Percentiles rank a stretch among this genome's conserved stretches.
phyloP scores from a whole-genome alignment of 2,113 vertebrate genomes.

The Phoxinus phoxinus region DNA sequence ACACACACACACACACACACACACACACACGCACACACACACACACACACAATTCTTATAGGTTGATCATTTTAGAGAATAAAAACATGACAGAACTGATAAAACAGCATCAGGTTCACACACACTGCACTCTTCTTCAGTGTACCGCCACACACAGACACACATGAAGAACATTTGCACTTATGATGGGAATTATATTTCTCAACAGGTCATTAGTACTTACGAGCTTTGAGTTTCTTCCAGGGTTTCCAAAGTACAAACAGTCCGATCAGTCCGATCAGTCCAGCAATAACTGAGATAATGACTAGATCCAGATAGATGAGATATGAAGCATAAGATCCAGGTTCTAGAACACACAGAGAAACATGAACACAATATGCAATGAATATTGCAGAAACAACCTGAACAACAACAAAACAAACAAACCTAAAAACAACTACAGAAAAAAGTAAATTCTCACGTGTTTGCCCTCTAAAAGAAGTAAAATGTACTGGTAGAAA shows the following conservation, averaged over 20 bases:
- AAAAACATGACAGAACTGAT: background rate
- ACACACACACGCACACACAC: no score
- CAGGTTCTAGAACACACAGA: no score
- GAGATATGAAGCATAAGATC: no score
- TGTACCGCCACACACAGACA: background rate
- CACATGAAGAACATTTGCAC: background rate
- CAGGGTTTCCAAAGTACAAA: rapidly evolving
- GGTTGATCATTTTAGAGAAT: background rate
- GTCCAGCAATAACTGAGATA: rapidly evolving
- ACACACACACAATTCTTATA: no score
- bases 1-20: no score
- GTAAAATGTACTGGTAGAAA: background rate
- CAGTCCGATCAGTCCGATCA: no score
- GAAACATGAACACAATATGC: no score
- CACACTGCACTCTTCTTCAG: background rate
- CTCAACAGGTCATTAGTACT: background rate
- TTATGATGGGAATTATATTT: background rate
- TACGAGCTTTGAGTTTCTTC: rapidly evolving
- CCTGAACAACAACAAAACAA: no score
- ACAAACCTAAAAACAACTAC: no score
- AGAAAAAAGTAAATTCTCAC: background rate
- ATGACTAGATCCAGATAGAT: rapidly evolving
- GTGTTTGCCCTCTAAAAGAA: no score
- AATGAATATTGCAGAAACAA: no score
- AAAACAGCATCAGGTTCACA: background rate